Evolutionary conservation across 2,113 vertebrate genomes (phyloP), one percentile per base, ranked within the genome.

Genomic region (Onychorhynchus coronatus): DNA sequence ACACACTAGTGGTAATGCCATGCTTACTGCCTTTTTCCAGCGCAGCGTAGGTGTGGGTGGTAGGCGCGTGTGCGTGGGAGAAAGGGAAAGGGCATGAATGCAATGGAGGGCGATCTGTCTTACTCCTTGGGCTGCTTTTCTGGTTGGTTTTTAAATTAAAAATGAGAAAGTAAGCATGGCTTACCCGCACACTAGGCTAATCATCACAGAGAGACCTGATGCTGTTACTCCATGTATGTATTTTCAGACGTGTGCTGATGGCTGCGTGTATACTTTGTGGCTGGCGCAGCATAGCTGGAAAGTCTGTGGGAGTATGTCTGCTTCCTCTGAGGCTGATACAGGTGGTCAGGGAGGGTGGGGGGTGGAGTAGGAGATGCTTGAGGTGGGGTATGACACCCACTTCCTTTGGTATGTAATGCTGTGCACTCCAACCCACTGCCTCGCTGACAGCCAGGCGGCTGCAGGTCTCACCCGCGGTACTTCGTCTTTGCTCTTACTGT

Each of bases 301-400:
- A 98, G 96, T 97, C 93, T 97, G 97, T 95, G 95, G 97, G 97
- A 98, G 97, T 91, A 19, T 25, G 76, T 91, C 91, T 96, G 96
- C 98, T 98, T 99, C 98, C 99, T 99, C 98, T 98, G 98, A 98
- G 98, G 98, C 98, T 97, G 97, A 97, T 97, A 96, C 98, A 98
- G 99, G 99, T 99, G 99, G 98, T 98, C 97, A 42, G n/a, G 97
- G 96, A 96, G 95, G 96, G 92, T 87, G 97, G 96, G 97, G 97
- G 96, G 71, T 4, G 62, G 88, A 85, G 96, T 96, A 88, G 96
- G 88, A 96, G 97, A 96, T 97, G 98, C 85, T 71, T 22, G 85
- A 97, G 97, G 90, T 55, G 87, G 97, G 98, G 97, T 95, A 94
- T 79, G 74, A 95, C 98, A 97, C 98, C 99, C 98, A 98, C 98